Evolutionary conservation across 1,140 invertebrate genomes (phyloP).

Genomic region (Leptinotarsa texana): DNA sequence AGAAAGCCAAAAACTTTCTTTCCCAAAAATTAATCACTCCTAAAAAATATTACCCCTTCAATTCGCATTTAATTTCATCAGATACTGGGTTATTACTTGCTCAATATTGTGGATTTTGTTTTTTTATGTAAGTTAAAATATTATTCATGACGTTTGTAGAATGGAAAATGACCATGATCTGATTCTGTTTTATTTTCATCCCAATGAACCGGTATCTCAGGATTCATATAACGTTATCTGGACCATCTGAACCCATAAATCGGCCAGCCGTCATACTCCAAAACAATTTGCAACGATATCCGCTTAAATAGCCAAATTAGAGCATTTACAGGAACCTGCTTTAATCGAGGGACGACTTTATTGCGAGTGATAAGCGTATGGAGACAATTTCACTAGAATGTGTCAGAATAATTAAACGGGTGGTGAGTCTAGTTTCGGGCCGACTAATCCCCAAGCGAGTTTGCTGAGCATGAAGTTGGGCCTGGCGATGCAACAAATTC

Average conservation of each 20-base stretch:
- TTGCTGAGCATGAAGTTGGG: background rate
- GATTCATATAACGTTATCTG: background rate
- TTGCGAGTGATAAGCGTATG: slow-evolving; percentile 22
- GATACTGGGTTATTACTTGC: no score
- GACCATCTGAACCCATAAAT: slow-evolving; percentile 22
- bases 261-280: slow-evolving; percentile 15
- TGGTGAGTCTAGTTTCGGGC: background rate
- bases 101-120: no score
- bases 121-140: no score
- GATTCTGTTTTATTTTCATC: background rate
- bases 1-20: no score
- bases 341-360: slow-evolving; percentile 15
- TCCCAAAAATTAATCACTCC: no score
- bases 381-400: slow-evolving; percentile 21
- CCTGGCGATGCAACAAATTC: background rate
- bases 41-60: no score
- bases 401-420: slow-evolving; percentile 22
- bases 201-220: background rate
- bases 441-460: background rate
- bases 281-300: slow-evolving; percentile 23
- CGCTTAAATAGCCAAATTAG: slow-evolving; percentile 25
- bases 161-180: background rate
- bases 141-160: background rate
- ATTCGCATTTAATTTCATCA: no score
- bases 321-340: slow-evolving; percentile 20